Conservation (phyloP, 2,113 vertebrate species). For the Ptilorrhoa leucosticta region DNA sequence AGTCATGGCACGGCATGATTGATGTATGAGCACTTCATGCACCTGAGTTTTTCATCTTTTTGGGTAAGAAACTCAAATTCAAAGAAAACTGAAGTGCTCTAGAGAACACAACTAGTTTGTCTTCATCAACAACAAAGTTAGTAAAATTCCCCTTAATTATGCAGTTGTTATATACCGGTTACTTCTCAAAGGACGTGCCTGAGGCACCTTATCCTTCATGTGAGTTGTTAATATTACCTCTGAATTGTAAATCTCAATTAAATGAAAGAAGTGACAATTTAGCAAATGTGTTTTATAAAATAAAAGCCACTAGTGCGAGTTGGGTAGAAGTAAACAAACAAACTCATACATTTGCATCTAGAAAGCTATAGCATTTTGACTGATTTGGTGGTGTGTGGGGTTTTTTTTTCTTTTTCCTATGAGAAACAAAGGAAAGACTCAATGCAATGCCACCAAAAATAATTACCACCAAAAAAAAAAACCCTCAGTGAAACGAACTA, state of each 20-base stretch:
- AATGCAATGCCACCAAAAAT: background rate
- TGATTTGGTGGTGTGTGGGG: accelerated
- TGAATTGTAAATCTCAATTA: background rate
- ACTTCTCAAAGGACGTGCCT: background rate
- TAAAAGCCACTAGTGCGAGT: background rate
- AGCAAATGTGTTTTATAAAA: background rate
- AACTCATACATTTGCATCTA: background rate
- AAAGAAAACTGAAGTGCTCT: background rate
- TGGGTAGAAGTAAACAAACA: background rate
- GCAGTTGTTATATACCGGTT: background rate
- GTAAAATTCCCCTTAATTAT: background rate
- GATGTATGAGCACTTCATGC: background rate
- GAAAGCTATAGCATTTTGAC: background rate
- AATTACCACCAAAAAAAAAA: background rate
- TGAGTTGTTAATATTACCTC: background rate
- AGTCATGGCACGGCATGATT: background rate
- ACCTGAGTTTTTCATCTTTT: background rate
- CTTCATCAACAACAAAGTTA: background rate
- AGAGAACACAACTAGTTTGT: background rate
- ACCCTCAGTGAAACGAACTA: background rate
- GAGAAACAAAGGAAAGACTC: background rate
- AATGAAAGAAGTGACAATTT: background rate
- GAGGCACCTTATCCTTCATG: background rate
- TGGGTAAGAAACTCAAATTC: background rate
- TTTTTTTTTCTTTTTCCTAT: background rate